phyloP scores from a whole-genome alignment of 2,797 vertebrate species.

The Diceros bicornis region DNA sequence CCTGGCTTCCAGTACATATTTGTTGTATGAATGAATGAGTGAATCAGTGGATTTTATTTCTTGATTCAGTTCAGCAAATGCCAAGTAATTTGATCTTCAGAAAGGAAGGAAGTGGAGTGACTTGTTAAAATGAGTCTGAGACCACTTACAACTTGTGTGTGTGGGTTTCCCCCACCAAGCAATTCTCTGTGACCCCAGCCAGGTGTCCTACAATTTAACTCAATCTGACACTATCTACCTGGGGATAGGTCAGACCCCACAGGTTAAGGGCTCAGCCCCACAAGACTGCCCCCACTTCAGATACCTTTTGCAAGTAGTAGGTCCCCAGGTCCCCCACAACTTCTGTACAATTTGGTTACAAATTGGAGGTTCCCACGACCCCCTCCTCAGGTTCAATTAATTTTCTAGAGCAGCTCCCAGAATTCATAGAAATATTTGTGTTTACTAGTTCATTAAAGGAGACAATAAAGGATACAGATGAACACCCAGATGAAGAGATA shows the following conservation, averaged over 20 bases:
- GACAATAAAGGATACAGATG: neutral
- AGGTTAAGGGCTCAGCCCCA: neutral
- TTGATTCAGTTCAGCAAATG: neutral
- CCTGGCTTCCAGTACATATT: neutral
- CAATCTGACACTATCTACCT: neutral
- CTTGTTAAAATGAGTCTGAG: neutral
- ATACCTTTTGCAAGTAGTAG: neutral
- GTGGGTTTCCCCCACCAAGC: neutral
- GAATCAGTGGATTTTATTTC: neutral
- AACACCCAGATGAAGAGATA: neutral
- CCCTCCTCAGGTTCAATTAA: neutral
- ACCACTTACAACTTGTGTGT: neutral
- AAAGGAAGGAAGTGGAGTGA: neutral
- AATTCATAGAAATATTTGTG: neutral
- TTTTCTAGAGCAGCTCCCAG: neutral
- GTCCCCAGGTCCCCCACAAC: neutral
- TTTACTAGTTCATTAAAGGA: neutral
- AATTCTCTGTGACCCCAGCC: neutral
- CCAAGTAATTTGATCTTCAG: neutral
- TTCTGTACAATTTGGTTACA: neutral
- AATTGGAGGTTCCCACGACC: neutral
- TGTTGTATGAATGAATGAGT: slow-evolving; percentile 34
- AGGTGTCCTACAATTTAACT: neutral
- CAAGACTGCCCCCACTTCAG: neutral
- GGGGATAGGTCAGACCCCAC: neutral